Conservation (phyloP, 2,888 invertebrate species). For the Autographa pulchrina region DNA sequence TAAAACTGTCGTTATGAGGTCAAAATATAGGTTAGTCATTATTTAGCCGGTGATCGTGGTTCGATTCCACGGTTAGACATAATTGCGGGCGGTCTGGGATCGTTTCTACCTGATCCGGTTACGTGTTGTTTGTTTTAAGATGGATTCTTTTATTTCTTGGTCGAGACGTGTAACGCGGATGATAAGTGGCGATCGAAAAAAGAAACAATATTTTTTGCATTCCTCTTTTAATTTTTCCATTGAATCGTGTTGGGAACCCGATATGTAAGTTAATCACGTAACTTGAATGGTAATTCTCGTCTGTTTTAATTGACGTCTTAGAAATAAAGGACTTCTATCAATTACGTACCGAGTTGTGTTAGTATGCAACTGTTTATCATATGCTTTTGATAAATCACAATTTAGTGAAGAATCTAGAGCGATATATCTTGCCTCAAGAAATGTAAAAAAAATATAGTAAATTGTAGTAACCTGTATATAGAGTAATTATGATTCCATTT, state of each 20-base stretch:
- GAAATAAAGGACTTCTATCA: constrained; percentile 8
- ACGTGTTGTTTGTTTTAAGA: constrained; percentile 76
- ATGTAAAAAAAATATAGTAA: no score
- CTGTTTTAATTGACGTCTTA: constrained; percentile 25
- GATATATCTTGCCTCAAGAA: not conserved
- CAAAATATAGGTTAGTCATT: constrained; percentile 82
- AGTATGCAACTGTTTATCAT: not conserved
- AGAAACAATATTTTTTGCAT: constrained; percentile 61
- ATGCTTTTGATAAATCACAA: not conserved
- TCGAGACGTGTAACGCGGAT: constrained; percentile 69
- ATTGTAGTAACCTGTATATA: no score
- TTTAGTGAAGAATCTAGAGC: not conserved
- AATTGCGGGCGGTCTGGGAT: constrained; percentile 75
- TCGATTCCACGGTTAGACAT: constrained; percentile 68
- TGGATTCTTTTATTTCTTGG: constrained; percentile 69
- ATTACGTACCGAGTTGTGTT: constrained; percentile 10
- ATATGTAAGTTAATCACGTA: constrained; percentile 34
- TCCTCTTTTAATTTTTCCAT: constrained; percentile 53
- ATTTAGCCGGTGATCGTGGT: constrained; percentile 64
- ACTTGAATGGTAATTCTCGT: constrained; percentile 21
- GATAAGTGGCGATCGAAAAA: constrained; percentile 61
- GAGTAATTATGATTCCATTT: not conserved
- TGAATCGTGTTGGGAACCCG: constrained; percentile 41
- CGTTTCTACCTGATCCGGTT: constrained; percentile 77
- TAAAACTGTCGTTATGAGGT: constrained; percentile 75